Evolutionary conservation across 2,797 vertebrate species (phyloP).

Genomic region (Gymnopithys bicolor): DNA sequence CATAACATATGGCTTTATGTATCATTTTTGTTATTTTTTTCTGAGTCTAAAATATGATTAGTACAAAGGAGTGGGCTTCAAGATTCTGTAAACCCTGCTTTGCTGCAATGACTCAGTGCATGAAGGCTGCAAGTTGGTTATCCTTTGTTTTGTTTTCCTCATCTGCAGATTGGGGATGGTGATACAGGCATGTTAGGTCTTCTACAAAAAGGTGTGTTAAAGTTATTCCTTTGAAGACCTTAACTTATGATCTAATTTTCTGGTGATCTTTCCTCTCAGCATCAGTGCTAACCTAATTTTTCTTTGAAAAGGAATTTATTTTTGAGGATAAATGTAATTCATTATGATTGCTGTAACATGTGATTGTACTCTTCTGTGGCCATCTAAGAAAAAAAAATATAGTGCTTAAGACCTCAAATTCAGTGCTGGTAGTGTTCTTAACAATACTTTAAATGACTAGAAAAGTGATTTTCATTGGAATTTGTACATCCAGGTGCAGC

Average conservation of each 20-base stretch:
- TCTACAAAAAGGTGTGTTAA: background rate
- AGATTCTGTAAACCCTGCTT: background rate
- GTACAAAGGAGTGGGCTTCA: conserved; percentile 7
- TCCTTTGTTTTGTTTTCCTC: background rate
- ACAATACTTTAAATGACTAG: background rate
- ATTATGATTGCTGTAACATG: background rate
- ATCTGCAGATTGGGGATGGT: background rate
- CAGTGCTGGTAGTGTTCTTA: background rate
- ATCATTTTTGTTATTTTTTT: background rate
- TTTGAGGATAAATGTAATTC: background rate
- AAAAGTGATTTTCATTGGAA: background rate
- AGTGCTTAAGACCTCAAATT: background rate
- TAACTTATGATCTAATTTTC: background rate
- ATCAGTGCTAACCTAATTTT: background rate
- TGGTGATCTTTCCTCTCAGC: background rate
- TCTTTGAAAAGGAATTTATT: background rate
- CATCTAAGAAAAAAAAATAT: background rate
- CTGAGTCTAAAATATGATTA: background rate
- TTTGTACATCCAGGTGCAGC: background rate
- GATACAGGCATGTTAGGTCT: background rate
- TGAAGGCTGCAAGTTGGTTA: background rate
- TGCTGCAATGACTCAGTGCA: background rate
- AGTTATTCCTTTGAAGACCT: background rate
- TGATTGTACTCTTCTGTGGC: background rate
- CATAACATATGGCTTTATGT: background rate